A percentile compares a stretch with the other conserved stretches of the same genome.
Evolutionary conservation across 2,797 vertebrate species (phyloP).

Genomic region (Vultur gryphus): DNA sequence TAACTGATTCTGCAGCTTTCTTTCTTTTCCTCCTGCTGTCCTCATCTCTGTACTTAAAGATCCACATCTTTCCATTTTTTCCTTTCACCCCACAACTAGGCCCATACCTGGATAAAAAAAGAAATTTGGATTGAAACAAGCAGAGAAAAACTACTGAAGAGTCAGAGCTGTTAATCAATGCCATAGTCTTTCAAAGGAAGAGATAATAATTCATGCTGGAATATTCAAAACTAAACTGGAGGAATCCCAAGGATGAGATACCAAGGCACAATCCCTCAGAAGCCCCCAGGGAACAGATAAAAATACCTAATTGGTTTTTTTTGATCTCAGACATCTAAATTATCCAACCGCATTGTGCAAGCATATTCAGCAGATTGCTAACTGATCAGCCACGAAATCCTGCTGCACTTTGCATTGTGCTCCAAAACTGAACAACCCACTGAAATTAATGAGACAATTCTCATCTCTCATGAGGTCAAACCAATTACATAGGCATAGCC

Average conservation of each 20-base stretch:
- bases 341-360: background rate
- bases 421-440: background rate
- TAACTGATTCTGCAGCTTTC: background rate
- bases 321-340: background rate
- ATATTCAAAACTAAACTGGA: background rate
- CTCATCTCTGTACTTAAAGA: background rate
- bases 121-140: background rate
- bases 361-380: background rate
- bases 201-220: background rate
- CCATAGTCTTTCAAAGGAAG: background rate
- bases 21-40: background rate
- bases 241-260: background rate
- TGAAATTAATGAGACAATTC: slow-evolving; percentile 22
- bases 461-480: slow-evolving; percentile 28
- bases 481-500: slow-evolving; percentile 3
- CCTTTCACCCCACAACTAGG: background rate
- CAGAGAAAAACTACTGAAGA: background rate
- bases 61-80: background rate
- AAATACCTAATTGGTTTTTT: slow-evolving; percentile 21
- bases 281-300: slow-evolving; percentile 1
- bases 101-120: background rate
- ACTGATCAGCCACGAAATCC: background rate
- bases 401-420: slow-evolving; percentile 2
- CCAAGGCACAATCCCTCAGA: background rate
- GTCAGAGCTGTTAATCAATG: background rate